Conservation (phyloP, 2,113 vertebrate genomes). For the Siniperca knerii region DNA sequence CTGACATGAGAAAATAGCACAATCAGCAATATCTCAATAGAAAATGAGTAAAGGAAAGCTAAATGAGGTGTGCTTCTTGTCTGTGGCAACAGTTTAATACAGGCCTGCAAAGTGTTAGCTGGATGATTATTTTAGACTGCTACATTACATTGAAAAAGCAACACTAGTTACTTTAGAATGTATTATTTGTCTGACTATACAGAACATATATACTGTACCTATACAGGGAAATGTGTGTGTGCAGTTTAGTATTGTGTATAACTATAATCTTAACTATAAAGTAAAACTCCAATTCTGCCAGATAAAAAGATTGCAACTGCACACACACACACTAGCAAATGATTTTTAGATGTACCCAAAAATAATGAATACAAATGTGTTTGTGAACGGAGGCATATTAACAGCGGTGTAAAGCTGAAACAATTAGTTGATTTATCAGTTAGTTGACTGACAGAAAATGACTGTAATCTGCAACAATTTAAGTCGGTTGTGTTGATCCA, state of each 20-base stretch:
- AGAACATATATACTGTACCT: neutral
- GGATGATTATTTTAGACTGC: neutral
- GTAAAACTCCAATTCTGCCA: too few species aligned
- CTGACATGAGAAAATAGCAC: constrained; percentile 27
- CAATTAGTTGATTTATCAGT: neutral
- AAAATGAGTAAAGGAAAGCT: constrained; percentile 33
- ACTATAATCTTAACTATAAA: too few species aligned
- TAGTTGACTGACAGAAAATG: neutral
- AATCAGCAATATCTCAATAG: constrained; percentile 28
- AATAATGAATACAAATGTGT: neutral
- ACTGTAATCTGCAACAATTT: neutral
- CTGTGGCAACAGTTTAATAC: neutral
- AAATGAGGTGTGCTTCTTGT: constrained; percentile 17
- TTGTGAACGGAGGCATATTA: neutral
- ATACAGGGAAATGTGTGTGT: neutral
- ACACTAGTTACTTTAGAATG: neutral
- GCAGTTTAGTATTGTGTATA: neutral
- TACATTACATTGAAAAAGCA: neutral
- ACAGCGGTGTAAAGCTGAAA: neutral
- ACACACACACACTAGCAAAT: too few species aligned
- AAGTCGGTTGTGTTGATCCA: neutral
- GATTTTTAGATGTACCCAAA: neutral
- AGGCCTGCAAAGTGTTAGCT: neutral
- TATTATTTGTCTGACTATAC: neutral
- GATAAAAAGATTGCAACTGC: too few species aligned